Base-by-base conservation (phyloP, 2,113 vertebrate genomes). In the Pelodiscus sinensis region DNA sequence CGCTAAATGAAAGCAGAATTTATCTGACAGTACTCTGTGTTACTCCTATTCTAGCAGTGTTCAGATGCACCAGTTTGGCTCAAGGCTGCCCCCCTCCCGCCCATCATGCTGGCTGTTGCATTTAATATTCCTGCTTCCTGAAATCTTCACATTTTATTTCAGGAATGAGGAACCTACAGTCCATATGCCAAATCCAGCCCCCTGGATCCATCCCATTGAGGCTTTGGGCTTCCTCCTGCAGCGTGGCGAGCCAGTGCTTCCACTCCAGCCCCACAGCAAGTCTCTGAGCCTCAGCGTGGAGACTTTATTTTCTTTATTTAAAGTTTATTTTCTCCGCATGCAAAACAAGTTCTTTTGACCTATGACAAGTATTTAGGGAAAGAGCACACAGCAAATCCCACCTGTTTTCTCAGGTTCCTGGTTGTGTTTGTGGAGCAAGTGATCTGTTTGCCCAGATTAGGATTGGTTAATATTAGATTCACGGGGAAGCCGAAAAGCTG, bases 71-170 rank as follows among this genome's bases (percentile, higher is more conserved):
- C 16, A n/a, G 2, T 60, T 56, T 31, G 24, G 18, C 2, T 2
- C 82, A n/a, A 27, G 52, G 84, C 78, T 65, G 7, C 5, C 44
- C 44, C 44, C 44, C 44, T 44, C 5, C 44, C 44, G 5, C 44
- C 50, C 31, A 13, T 11, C 56, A 35, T 0, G 0, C 50, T 9
- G 27, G 86, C 54, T 2, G 0, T 38, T 44, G 16, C 1, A 0
- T 79, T 75, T 81, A 35, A 12, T 73, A 87, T 84, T 88, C 84
- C 82, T 38, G n/a, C 52, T 24, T 1, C 84, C 84, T 73, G 3
- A 51, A 24, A 31, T 82, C 56, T 68, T 79, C 84, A 54, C 52
- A 54, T 54, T 14, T 44, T 44, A 44, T 44, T 44, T 44, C 44
- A 44, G 44, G 7, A 44, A 44, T 44, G 44, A 44, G 44, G 44